A percentile compares a stretch with the other conserved stretches of the same genome.
phyloP scores from a whole-genome alignment of 2,797 vertebrate genomes.

The Salarias fasciatus region DNA sequence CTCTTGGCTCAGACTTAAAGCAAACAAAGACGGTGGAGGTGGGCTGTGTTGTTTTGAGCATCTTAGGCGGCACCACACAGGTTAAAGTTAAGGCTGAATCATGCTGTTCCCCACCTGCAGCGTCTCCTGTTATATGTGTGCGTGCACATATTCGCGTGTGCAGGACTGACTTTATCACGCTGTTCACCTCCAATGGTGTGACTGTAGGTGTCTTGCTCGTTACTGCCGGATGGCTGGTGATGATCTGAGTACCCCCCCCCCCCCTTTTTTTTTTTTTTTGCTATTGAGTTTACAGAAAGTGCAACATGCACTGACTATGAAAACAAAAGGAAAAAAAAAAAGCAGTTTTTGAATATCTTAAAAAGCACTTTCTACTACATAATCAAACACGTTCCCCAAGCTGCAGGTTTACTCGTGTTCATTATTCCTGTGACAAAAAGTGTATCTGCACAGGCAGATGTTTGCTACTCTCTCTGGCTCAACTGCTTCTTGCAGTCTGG shows the following conservation, averaged over 20 bases:
- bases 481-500: conserved; percentile 70
- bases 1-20: conserved; percentile 29
- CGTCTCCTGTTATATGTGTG: conserved; percentile 36
- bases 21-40: conserved; percentile 43
- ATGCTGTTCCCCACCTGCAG: conserved; percentile 60
- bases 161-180: conserved; percentile 62
- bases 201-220: conserved; percentile 74
- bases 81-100: conserved; percentile 53
- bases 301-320: conserved; percentile 23
- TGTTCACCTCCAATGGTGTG: conserved; percentile 70
- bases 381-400: too few relatives aligned
- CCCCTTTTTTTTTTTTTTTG: conserved; percentile 11
- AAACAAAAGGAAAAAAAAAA: conserved; percentile 3
- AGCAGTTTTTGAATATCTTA: conserved; percentile 1
- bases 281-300: conserved; percentile 46
- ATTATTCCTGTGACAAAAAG: conserved; percentile 6
- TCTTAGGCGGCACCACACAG: conserved; percentile 36
- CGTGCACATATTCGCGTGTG: conserved; percentile 39
- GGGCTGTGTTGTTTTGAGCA: conserved; percentile 43
- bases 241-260: conserved; percentile 58
- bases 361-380: background rate
- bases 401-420: conserved; percentile 2
- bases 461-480: conserved; percentile 52
- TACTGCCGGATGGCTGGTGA: conserved; percentile 69
- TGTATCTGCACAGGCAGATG: conserved; percentile 16